phyloP scores from a whole-genome alignment of 2,797 vertebrate genomes.

The Rhinatrema bivittatum region DNA sequence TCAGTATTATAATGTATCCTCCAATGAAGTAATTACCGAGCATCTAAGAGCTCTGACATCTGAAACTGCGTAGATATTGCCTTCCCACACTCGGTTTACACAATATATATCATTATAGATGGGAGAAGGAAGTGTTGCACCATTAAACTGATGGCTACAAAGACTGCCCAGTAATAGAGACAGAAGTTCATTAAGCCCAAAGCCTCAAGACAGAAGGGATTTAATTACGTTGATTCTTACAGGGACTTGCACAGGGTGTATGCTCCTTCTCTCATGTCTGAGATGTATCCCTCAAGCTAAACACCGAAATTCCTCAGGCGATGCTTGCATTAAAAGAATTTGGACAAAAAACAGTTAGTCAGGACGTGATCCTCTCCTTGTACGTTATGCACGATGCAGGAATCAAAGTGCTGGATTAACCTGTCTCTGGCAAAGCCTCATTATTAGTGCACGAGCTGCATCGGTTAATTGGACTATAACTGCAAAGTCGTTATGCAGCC shows the following conservation, averaged over 20 bases:
- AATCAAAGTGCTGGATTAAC: not conserved
- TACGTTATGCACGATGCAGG: not conserved
- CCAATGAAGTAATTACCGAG: too few species aligned
- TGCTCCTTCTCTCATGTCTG: constrained; percentile 4
- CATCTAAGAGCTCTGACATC: too few species aligned
- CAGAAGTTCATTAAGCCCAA: constrained; percentile 8
- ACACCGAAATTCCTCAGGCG: not conserved
- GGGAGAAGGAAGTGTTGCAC: too few species aligned
- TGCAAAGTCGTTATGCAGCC: too few species aligned
- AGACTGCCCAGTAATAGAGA: too few species aligned
- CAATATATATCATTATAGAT: too few species aligned
- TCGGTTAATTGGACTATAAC: not conserved
- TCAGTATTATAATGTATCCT: too few species aligned
- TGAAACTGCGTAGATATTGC: too few species aligned
- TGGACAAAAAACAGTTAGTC: constrained; percentile 3
- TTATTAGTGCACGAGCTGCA: not conserved
- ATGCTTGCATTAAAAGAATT: not conserved
- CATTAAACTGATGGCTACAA: too few species aligned
- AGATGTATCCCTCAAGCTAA: not conserved
- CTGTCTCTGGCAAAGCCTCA: not conserved
- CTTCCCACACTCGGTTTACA: too few species aligned
- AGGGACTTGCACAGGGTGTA: constrained; percentile 26
- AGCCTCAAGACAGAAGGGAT: constrained; percentile 21
- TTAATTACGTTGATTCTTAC: constrained; percentile 35
- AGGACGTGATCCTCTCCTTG: constrained; percentile 3